These are phyloP conservation scores for Cephalophus harveyi DNA, from an alignment of 2,113 vertebrate genomes.

Conservation along the genomic window DNA sequence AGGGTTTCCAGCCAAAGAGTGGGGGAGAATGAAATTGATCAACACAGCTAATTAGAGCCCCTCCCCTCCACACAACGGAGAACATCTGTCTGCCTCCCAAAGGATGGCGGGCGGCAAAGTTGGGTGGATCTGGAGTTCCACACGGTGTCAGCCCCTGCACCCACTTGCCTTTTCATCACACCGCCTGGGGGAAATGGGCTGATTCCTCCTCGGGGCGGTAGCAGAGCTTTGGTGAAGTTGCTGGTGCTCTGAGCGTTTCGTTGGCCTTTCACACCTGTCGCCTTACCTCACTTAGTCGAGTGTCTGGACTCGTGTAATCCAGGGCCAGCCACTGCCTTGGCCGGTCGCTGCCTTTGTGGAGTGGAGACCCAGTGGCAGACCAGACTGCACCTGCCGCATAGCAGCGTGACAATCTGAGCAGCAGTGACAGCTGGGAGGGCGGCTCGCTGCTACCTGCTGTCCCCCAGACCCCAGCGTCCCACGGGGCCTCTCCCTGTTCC, in stretches of 20 bases:
- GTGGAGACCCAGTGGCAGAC: conserved; percentile 79
- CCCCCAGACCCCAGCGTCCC: conserved; percentile 78
- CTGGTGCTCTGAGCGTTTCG: conserved; percentile 66
- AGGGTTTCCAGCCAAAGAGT: not conserved
- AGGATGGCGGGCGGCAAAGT: not conserved
- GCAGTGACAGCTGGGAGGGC: conserved; percentile 82
- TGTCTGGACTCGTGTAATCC: conserved; percentile 85
- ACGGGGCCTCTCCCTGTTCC: conserved; percentile 76
- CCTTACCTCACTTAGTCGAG: conserved; percentile 87
- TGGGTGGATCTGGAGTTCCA: conserved; percentile 41
- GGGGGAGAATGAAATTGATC: conserved; percentile 1
- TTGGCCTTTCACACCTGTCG: conserved; percentile 82
- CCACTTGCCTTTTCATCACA: conserved; percentile 53
- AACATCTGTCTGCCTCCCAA: conserved; percentile 37
- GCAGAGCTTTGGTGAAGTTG: conserved; percentile 73
- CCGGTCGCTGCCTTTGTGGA: conserved; percentile 81
- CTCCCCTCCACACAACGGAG: not conserved
- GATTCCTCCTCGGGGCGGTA: conserved; percentile 60
- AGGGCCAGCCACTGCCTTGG: conserved; percentile 84
- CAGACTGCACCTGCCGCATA: conserved; percentile 85
- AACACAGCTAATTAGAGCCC: not conserved
- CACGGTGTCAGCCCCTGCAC: not conserved
- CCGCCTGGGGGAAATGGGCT: conserved; percentile 44
- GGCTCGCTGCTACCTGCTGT: conserved; percentile 86
- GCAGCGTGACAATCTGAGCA: conserved; percentile 83